These are phyloP conservation scores for Maconellicoccus hirsutus DNA, from an alignment of 1,140 invertebrate species.

Conservation along the genomic window DNA sequence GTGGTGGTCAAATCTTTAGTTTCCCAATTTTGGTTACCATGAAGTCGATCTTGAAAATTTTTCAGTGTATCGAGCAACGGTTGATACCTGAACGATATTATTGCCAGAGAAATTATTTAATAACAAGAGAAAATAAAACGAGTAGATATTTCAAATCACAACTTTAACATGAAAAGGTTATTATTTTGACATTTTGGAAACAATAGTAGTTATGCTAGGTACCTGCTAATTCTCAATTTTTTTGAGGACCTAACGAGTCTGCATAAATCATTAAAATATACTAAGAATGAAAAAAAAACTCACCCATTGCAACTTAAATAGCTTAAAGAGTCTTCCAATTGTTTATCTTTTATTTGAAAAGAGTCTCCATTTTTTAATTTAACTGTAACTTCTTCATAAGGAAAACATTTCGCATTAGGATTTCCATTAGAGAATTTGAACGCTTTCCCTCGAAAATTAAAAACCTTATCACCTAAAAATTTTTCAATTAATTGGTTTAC, in stretches of 20 bases:
- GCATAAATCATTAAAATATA: too few relatives aligned
- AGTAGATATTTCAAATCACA: too few relatives aligned
- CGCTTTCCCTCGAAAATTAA: background rate
- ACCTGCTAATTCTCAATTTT: background rate
- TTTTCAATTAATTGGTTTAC: background rate
- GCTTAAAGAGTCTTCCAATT: background rate
- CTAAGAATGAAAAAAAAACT: background rate
- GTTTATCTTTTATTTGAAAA: background rate
- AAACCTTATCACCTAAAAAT: background rate
- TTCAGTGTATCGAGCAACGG: conserved; percentile 49
- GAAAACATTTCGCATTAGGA: background rate
- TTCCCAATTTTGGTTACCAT: conserved; percentile 51
- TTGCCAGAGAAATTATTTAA: background rate
- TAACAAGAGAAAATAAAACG: too few relatives aligned
- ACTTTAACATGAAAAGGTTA: too few relatives aligned
- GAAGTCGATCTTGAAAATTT: conserved; percentile 48
- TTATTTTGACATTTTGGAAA: too few relatives aligned
- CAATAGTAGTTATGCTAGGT: too few relatives aligned
- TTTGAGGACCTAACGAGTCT: background rate
- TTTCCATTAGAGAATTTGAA: background rate
- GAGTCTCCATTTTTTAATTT: background rate
- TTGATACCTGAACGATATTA: conserved; percentile 38
- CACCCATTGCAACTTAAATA: background rate
- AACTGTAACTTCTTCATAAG: background rate
- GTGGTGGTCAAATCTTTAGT: conserved; percentile 51